Evolutionary conservation across 1,140 invertebrate genomes (phyloP).

Genomic region (Cyrtorhinus lividipennis): DNA sequence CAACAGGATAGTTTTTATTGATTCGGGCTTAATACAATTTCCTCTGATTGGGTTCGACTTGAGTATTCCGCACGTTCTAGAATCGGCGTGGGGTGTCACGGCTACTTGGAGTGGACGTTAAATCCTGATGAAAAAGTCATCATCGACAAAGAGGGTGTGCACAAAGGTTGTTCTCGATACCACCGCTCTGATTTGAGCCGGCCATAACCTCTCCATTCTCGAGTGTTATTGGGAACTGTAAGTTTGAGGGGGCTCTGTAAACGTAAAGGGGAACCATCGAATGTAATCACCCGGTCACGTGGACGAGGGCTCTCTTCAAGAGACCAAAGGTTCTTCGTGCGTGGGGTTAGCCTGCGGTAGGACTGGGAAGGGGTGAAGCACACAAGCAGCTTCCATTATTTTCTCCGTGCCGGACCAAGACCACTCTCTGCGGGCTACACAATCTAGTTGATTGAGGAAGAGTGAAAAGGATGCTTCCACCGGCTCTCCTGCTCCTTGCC

Average conservation of each 20-base stretch:
- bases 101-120: too few species aligned
- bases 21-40: too few species aligned
- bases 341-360: too few species aligned
- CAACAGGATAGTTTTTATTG: too few species aligned
- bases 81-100: too few species aligned
- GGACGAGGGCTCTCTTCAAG: background rate
- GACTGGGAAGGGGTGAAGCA: background rate
- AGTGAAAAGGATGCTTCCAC: background rate
- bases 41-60: too few species aligned
- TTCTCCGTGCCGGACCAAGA: background rate
- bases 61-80: too few species aligned
- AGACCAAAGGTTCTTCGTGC: too few species aligned
- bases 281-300: background rate
- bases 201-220: background rate
- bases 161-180: background rate
- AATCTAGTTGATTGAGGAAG: background rate
- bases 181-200: background rate
- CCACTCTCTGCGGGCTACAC: background rate
- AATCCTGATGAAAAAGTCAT: too few species aligned
- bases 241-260: too few species aligned
- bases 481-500: too few species aligned
- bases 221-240: background rate
- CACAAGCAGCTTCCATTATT: background rate
- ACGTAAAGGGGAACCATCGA: background rate
- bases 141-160: background rate